These are phyloP conservation scores for Pammene fasciana DNA, from an alignment of 2,888 invertebrate species.

Conservation along the genomic window DNA sequence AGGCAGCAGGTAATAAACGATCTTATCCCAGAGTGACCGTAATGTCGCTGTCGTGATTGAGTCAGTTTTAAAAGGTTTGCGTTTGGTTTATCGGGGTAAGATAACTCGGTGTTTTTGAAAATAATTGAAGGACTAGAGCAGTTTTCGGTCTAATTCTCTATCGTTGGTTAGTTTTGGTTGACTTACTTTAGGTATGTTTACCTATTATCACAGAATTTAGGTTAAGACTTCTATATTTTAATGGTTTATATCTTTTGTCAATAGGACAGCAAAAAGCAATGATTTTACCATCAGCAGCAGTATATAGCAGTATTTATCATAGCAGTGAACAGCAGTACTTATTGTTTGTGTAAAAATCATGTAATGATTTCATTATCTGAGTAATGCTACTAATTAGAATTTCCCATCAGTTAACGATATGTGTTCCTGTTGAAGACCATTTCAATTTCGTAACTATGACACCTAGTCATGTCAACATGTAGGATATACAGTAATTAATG, in stretches of 20 bases:
- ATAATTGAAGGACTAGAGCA: neutral
- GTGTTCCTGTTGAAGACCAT: conserved; percentile 1
- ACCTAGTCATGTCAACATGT: conserved; percentile 16
- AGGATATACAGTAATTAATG: conserved; percentile 4
- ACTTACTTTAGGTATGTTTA: neutral
- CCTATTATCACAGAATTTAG: too few relatives aligned
- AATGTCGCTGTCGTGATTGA: conserved; percentile 30
- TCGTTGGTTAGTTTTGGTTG: neutral
- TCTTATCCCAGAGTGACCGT: conserved; percentile 37
- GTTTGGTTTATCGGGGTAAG: conserved; percentile 4
- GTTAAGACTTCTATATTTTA: too few relatives aligned
- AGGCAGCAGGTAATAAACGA: conserved; percentile 42
- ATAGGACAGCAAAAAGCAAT: too few relatives aligned
- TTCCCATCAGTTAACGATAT: neutral
- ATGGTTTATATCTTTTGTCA: too few relatives aligned
- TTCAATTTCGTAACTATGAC: conserved; percentile 22
- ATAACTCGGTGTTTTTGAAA: conserved; percentile 1
- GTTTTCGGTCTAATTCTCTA: neutral
- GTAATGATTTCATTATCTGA: too few relatives aligned
- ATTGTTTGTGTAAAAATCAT: too few relatives aligned
- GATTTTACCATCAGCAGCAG: too few relatives aligned
- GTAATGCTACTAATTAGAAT: conserved; percentile 6
- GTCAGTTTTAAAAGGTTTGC: conserved; percentile 32
- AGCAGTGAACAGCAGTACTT: too few relatives aligned
- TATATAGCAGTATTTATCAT: too few relatives aligned